phyloP scores from a whole-genome alignment of 2,888 invertebrate species.

The Zygogramma bicolorata region DNA sequence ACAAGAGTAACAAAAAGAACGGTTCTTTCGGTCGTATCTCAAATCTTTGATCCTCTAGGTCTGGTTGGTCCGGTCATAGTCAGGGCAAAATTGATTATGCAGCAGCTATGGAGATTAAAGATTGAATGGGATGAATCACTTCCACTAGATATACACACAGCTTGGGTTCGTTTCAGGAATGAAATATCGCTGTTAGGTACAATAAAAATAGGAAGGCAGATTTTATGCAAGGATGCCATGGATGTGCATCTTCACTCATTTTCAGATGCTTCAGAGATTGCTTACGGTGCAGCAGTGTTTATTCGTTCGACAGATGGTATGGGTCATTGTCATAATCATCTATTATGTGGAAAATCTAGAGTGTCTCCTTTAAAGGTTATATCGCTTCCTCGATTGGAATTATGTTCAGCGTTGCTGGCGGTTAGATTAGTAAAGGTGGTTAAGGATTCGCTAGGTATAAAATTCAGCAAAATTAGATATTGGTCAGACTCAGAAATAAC shows the following conservation, averaged over 20 bases:
- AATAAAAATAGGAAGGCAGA: slow-evolving; percentile 3
- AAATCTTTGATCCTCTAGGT: slow-evolving; percentile 25
- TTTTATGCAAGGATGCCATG: not conserved
- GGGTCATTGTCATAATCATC: not conserved
- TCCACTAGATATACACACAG: slow-evolving; percentile 2
- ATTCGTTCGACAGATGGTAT: not conserved
- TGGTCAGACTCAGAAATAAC: slow-evolving; percentile 14
- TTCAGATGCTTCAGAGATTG: not conserved
- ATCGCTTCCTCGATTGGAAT: not conserved
- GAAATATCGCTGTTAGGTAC: not conserved
- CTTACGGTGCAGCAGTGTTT: slow-evolving; percentile 5
- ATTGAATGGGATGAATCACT: slow-evolving; percentile 27
- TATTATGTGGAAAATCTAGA: slow-evolving; percentile 9
- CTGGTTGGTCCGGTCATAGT: slow-evolving; percentile 18
- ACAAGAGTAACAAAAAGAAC: slow-evolving; percentile 11
- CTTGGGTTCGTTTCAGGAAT: slow-evolving; percentile 8
- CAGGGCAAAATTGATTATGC: slow-evolving; percentile 25
- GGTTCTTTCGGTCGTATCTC: not conserved
- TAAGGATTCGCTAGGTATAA: not conserved
- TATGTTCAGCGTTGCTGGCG: not conserved
- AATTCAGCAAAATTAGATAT: not conserved
- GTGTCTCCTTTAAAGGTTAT: slow-evolving; percentile 13
- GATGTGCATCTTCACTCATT: slow-evolving; percentile 5
- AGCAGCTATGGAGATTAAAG: slow-evolving; percentile 23
- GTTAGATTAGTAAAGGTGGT: not conserved